Percentiles rank a stretch among this genome's conserved stretches.
Evolutionary conservation across 1,140 invertebrate genomes (phyloP).

Genomic region (Plectrocnemia conspersa): DNA sequence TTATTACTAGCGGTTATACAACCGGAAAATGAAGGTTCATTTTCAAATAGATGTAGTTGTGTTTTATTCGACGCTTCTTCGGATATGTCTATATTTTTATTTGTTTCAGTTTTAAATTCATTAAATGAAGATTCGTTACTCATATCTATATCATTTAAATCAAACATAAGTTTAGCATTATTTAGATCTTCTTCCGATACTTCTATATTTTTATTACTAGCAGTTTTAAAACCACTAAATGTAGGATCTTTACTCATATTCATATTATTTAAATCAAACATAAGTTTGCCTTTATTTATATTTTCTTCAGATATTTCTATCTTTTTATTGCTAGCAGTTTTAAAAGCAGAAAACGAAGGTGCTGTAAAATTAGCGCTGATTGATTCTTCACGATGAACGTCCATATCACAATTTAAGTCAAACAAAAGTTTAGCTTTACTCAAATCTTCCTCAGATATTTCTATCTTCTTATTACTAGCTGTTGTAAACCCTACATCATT

Average conservation of each 20-base stretch:
- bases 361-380: not conserved
- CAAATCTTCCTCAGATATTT: conserved; percentile 39
- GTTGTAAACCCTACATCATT: conserved; percentile 2
- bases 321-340: conserved; percentile 38
- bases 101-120: not conserved
- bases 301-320: conserved; percentile 21
- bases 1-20: conserved; percentile 39
- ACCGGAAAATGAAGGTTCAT: conserved; percentile 20
- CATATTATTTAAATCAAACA: not conserved
- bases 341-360: conserved; percentile 34
- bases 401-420: conserved; percentile 35
- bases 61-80: conserved; percentile 43
- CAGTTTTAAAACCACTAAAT: conserved; percentile 42
- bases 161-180: too few relatives aligned
- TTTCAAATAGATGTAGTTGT: conserved; percentile 40
- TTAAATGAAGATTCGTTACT: too few relatives aligned
- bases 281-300: not conserved
- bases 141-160: too few relatives aligned
- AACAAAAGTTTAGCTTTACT: conserved; percentile 37
- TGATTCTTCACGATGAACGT: conserved; percentile 1
- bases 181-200: too few relatives aligned
- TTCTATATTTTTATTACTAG: conserved; percentile 37
- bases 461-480: conserved; percentile 30
- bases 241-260: too few relatives aligned
- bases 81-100: conserved; percentile 12